These are phyloP conservation scores for Periphyllus acericola DNA, from an alignment of 2,888 invertebrate species.

Conservation along the genomic window DNA sequence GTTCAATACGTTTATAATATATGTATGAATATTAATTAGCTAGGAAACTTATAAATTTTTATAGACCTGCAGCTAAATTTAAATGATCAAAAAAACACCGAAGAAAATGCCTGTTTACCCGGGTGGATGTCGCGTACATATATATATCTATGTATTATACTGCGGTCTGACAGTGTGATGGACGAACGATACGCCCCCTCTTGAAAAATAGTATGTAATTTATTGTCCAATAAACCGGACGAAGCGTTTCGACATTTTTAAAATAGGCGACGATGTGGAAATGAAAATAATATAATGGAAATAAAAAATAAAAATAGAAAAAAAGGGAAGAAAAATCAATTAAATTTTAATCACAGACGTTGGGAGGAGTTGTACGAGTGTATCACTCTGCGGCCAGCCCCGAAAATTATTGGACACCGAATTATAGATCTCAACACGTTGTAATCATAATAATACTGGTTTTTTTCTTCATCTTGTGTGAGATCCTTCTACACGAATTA, in stretches of 20 bases:
- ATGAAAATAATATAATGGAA: conserved; percentile 39
- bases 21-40: conserved; percentile 32
- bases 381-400: conserved; percentile 52
- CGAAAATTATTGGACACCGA: conserved; percentile 56
- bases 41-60: background rate
- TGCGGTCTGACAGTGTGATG: conserved; percentile 10
- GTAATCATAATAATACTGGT: conserved; percentile 60
- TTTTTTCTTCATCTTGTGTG: conserved; percentile 38
- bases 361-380: conserved; percentile 48
- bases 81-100: conserved; percentile 20
- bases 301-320: conserved; percentile 40
- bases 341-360: conserved; percentile 55
- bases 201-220: conserved; percentile 49
- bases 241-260: conserved; percentile 53
- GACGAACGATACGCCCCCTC: conserved; percentile 38
- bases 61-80: background rate
- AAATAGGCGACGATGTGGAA: conserved; percentile 41
- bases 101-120: background rate
- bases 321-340: conserved; percentile 50
- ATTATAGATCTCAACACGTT: conserved; percentile 57
- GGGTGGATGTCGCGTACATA: conserved; percentile 6
- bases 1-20: background rate
- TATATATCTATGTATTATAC: background rate
- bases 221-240: conserved; percentile 55
- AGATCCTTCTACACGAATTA: conserved; percentile 47